These are phyloP conservation scores for Drosophila kepulauana DNA, from an alignment of 1,140 invertebrate species.

Conservation along the genomic window DNA sequence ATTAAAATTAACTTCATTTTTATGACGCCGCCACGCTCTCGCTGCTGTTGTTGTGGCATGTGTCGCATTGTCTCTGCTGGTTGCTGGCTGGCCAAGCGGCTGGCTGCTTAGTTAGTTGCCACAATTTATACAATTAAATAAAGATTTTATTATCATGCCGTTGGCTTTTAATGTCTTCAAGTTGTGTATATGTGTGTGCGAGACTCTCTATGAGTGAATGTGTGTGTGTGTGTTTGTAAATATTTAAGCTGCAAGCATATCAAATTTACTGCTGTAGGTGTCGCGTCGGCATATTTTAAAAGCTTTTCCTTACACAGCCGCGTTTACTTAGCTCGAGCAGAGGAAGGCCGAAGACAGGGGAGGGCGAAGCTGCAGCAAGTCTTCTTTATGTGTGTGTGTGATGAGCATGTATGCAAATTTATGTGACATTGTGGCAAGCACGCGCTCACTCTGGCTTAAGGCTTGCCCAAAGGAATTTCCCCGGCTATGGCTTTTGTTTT, in stretches of 20 bases:
- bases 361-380: slow-evolving; percentile 21
- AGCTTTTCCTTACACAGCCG: slow-evolving; percentile 77
- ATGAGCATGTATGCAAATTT: slow-evolving; percentile 75
- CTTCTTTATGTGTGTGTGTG: slow-evolving; percentile 29
- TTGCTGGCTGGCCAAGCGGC: not conserved
- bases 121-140: slow-evolving; percentile 83
- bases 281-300: slow-evolving; percentile 85
- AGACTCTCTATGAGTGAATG: slow-evolving; percentile 14
- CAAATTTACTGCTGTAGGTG: slow-evolving; percentile 81
- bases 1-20: slow-evolving; percentile 84
- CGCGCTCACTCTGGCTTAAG: slow-evolving; percentile 77
- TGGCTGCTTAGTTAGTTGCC: slow-evolving; percentile 56
- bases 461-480: slow-evolving; percentile 78
- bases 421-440: slow-evolving; percentile 78
- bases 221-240: slow-evolving; percentile 60
- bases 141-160: slow-evolving; percentile 80
- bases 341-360: slow-evolving; percentile 1
- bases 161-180: slow-evolving; percentile 55
- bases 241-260: slow-evolving; percentile 79
- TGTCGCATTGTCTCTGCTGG: slow-evolving; percentile 46
- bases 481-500: slow-evolving; percentile 78
- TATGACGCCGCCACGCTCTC: slow-evolving; percentile 62
- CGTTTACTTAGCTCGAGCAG: slow-evolving; percentile 73
- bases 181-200: slow-evolving; percentile 21
- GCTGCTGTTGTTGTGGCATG: slow-evolving; percentile 24